Evolutionary conservation across 53 echinoderm and acorn worm genomes (phyloP).

Genomic region (Apostichopus leukothele): DNA sequence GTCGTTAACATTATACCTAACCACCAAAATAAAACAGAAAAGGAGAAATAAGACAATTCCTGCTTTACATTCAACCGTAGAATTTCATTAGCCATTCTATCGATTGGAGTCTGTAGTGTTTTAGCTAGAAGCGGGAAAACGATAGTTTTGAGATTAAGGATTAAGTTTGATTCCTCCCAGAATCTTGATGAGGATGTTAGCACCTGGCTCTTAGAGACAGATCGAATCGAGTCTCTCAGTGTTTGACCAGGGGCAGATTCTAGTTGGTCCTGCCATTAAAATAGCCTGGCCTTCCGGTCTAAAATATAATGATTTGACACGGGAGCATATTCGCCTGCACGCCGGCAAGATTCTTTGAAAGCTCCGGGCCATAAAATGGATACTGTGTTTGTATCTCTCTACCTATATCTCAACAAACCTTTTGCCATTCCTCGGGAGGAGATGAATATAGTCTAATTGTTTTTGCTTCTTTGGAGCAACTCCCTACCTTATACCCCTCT

Average conservation of each 20-base stretch:
- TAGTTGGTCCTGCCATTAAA: slow-evolving; percentile 33
- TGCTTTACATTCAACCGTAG: neutral
- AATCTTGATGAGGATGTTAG: slow-evolving; percentile 30
- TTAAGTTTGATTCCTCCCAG: slow-evolving; percentile 34
- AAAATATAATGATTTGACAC: slow-evolving; percentile 31
- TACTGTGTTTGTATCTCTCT: neutral
- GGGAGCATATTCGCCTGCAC: slow-evolving; percentile 20
- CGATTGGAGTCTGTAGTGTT: neutral
- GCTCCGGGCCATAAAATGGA: slow-evolving; percentile 41
- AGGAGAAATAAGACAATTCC: neutral
- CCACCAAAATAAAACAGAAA: too few relatives aligned
- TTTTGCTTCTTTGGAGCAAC: slow-evolving; percentile 32
- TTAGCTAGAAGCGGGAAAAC: slow-evolving; percentile 22
- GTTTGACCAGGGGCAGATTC: slow-evolving; percentile 31
- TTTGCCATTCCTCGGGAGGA: slow-evolving; percentile 14
- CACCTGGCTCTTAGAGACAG: slow-evolving; percentile 46
- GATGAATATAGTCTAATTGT: slow-evolving; percentile 42
- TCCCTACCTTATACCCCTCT: slow-evolving; percentile 38
- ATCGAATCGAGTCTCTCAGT: slow-evolving; percentile 35
- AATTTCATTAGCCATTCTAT: slow-evolving; percentile 8
- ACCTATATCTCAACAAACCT: slow-evolving; percentile 18
- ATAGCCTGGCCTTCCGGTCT: slow-evolving; percentile 45
- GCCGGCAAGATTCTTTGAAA: slow-evolving; percentile 7
- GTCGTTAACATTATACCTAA: neutral
- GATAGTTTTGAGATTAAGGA: slow-evolving; percentile 44